Percentiles rank a stretch among this genome's conserved stretches.
These are phyloP conservation scores for Nymphicus hollandicus DNA, from an alignment of 2,113 vertebrate genomes.

Conservation along the genomic window DNA sequence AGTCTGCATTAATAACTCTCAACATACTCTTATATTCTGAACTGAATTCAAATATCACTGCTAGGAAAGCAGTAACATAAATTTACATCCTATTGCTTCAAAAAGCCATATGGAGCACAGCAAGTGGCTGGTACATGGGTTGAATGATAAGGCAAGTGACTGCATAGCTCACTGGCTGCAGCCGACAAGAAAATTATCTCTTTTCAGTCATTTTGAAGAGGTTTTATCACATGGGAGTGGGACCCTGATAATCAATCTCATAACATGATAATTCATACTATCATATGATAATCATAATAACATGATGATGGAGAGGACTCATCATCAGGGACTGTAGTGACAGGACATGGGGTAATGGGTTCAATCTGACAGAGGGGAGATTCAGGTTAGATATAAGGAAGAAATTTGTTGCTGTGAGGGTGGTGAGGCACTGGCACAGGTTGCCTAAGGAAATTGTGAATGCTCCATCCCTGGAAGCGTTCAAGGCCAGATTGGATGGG, in stretches of 20 bases:
- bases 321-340: neutral
- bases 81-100: neutral
- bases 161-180: neutral
- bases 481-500: neutral
- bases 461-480: neutral
- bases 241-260: neutral
- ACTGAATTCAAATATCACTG: neutral
- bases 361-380: neutral
- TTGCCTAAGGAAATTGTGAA: neutral
- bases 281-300: neutral
- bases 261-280: neutral
- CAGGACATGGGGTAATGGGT: neutral
- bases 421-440: neutral
- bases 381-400: neutral
- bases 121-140: neutral
- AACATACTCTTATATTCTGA: neutral
- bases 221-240: accelerated
- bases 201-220: neutral
- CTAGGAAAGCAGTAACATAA: neutral
- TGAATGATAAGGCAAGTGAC: neutral
- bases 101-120: neutral
- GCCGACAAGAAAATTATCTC: accelerated
- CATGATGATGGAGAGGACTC: neutral
- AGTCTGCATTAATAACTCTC: neutral
- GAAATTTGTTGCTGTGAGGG: neutral